Evolutionary conservation across 2,797 vertebrate genomes (phyloP).

Genomic region (Spinus pinus): DNA sequence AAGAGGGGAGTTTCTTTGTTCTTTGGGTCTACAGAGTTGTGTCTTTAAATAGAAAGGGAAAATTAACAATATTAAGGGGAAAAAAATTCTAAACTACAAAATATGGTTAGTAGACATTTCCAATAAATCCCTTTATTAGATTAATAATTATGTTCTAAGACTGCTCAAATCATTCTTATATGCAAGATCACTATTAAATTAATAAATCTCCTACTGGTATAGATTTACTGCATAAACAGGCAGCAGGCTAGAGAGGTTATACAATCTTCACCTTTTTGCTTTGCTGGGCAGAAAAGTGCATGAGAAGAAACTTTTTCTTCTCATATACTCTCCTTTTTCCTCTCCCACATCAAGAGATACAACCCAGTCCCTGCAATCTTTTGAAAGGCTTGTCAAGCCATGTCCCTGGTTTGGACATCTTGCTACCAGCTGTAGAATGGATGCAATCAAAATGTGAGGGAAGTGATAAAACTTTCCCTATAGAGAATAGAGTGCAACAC

Average conservation of each 20-base stretch:
- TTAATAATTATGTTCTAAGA: not conserved
- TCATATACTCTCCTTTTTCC: not conserved
- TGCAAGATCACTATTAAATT: not conserved
- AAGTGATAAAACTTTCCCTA: slow-evolving; percentile 25
- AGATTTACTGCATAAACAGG: slow-evolving; percentile 1
- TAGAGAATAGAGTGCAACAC: not conserved
- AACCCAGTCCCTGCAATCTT: not conserved
- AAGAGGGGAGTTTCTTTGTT: not conserved
- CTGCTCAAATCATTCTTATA: not conserved
- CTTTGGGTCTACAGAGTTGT: not conserved
- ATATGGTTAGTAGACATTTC: not conserved
- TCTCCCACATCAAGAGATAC: not conserved
- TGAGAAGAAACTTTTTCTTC: not conserved
- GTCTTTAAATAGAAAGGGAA: slow-evolving; percentile 11
- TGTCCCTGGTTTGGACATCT: slow-evolving; percentile 18
- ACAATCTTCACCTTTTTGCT: not conserved
- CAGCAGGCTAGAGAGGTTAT: not conserved
- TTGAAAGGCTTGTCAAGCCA: not conserved
- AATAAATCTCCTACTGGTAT: not conserved
- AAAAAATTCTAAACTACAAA: slow-evolving; percentile 4
- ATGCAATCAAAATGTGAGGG: slow-evolving; percentile 15
- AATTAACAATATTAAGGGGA: not conserved
- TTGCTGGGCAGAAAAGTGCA: not conserved
- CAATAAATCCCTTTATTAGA: not conserved
- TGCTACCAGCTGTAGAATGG: slow-evolving; percentile 34